These are phyloP conservation scores for Trachemys scripta DNA, from an alignment of 2,113 vertebrate species.

Conservation along the genomic window DNA sequence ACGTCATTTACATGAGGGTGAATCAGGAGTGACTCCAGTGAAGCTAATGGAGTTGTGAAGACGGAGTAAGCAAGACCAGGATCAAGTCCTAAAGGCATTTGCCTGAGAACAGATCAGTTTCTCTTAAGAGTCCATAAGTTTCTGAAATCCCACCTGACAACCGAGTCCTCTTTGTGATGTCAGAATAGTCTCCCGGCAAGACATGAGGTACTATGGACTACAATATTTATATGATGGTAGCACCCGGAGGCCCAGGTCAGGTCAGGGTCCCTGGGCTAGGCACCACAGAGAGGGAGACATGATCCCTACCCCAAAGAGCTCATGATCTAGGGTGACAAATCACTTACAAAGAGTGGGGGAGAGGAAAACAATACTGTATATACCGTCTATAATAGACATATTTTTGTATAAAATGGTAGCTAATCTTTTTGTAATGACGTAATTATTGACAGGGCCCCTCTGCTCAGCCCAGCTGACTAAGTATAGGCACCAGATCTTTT, in stretches of 20 bases:
- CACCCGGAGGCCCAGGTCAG: not conserved
- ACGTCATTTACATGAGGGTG: constrained; percentile 42
- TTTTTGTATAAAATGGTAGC: not conserved
- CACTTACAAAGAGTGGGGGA: not conserved
- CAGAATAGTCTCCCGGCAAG: not conserved
- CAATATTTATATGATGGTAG: not conserved
- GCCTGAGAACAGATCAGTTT: not conserved
- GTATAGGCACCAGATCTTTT: not conserved
- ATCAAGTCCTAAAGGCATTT: not conserved
- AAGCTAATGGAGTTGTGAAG: constrained; percentile 36
- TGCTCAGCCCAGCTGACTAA: not conserved
- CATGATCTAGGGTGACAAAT: not conserved
- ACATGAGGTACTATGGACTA: rapidly evolving
- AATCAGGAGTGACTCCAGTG: constrained; percentile 50
- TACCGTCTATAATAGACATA: not conserved
- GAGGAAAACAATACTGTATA: not conserved
- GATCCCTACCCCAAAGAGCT: not conserved
- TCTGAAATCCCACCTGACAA: not conserved
- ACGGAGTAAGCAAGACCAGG: not conserved
- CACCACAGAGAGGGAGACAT: not conserved
- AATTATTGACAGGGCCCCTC: not conserved
- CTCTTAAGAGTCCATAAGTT: rapidly evolving
- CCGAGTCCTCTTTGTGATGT: not conserved
- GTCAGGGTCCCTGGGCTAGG: not conserved
- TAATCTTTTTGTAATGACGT: not conserved